phyloP scores from a whole-genome alignment of 2,888 invertebrate genomes.

The Strigamia maritima region DNA sequence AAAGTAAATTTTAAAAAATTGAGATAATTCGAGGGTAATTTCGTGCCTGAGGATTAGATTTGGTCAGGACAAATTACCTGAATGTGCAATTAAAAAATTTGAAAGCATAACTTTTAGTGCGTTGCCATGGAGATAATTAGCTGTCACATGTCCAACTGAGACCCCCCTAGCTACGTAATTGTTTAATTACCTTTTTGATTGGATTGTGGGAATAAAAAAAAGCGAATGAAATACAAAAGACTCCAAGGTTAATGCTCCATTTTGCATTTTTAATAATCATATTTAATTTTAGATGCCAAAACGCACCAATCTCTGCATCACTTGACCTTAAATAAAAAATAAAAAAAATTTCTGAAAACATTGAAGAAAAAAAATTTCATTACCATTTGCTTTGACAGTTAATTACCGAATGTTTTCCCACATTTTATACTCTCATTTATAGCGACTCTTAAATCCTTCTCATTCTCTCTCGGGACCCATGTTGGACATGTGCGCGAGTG shows the following conservation, averaged over 20 bases:
- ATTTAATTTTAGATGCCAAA: no score
- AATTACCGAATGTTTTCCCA: neutral
- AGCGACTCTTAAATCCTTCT: neutral
- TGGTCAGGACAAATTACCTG: constrained; percentile 15
- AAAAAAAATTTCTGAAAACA: neutral
- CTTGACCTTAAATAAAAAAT: neutral
- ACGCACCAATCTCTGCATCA: neutral
- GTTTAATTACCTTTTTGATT: constrained; percentile 19
- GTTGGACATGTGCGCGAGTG: constrained; percentile 9
- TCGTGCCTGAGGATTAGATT: neutral
- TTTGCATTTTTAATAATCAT: neutral
- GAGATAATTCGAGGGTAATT: neutral
- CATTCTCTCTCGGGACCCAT: neutral
- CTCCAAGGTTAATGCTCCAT: neutral
- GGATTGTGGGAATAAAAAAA: constrained; percentile 22
- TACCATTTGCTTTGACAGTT: neutral
- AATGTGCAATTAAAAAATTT: constrained; percentile 17
- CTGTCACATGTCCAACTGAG: constrained; percentile 15
- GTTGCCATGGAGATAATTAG: constrained; percentile 15
- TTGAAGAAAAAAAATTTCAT: neutral
- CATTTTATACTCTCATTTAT: neutral
- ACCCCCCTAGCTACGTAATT: constrained; percentile 15
- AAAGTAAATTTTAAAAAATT: neutral
- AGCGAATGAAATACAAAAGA: neutral
- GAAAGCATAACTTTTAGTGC: neutral